Conservation (phyloP, 2,113 vertebrate genomes). For the Arizona elegans region DNA sequence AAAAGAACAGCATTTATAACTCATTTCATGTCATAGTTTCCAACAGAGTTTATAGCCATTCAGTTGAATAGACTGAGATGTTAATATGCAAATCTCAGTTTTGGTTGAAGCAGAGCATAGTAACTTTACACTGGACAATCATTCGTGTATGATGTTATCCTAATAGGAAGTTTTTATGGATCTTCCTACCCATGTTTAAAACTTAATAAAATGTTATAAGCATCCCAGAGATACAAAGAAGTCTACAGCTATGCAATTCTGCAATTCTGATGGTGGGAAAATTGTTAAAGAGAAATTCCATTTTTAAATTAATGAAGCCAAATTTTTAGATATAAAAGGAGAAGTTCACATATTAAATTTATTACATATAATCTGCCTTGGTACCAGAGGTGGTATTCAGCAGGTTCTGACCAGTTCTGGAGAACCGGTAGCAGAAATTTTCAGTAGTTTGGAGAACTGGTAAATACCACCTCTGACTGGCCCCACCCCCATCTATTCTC, state of each 20-base stretch:
- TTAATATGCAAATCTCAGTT: not conserved
- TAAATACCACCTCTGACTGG: no score
- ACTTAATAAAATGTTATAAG: not conserved
- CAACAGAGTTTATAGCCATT: not conserved
- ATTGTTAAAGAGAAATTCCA: not conserved
- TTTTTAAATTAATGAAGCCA: not conserved
- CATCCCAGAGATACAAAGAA: not conserved
- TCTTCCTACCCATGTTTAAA: not conserved
- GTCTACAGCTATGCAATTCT: not conserved
- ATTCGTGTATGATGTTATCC: not conserved
- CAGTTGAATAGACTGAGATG: not conserved
- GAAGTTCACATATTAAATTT: not conserved
- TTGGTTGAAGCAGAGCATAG: not conserved
- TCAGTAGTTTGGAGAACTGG: no score
- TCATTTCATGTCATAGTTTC: not conserved
- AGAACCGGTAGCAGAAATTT: no score
- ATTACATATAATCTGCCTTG: not conserved
- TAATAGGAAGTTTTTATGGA: not conserved
- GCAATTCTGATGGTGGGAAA: not conserved
- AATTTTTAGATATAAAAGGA: not conserved
- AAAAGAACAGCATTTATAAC: not conserved
- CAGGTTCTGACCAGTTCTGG: no score
- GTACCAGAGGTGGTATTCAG: no score
- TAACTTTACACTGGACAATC: not conserved
- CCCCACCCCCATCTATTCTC: no score